phyloP scores from a whole-genome alignment of 2,888 invertebrate species.

The Stictocephala bisonia region DNA sequence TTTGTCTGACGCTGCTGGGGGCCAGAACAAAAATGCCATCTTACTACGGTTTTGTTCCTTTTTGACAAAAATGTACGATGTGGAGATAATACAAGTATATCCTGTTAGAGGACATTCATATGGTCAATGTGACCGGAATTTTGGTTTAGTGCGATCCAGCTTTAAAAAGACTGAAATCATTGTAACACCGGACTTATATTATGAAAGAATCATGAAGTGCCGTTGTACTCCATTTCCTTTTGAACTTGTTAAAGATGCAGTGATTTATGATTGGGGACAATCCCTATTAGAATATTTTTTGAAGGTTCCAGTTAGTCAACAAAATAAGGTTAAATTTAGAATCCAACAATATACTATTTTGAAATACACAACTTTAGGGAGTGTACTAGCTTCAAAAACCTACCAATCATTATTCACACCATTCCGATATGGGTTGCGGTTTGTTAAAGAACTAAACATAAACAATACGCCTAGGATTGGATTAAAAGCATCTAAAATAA shows the following conservation, averaged over 20 bases:
- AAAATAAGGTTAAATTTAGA: conserved; percentile 3
- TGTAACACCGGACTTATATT: conserved; percentile 8
- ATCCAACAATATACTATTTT: conserved; percentile 16
- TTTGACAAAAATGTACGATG: not conserved
- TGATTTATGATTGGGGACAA: conserved; percentile 15
- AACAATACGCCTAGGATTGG: no score
- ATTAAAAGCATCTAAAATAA: no score
- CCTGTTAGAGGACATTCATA: conserved; percentile 34
- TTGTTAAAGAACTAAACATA: not conserved
- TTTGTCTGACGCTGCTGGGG: conserved; percentile 19
- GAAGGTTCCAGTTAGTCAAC: not conserved
- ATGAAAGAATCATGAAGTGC: not conserved
- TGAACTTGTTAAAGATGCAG: not conserved
- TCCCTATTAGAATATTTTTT: conserved; percentile 10
- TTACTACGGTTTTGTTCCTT: conserved; percentile 16
- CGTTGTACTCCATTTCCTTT: conserved; percentile 22
- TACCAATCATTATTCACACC: not conserved
- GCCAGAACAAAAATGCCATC: conserved; percentile 22
- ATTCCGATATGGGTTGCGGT: not conserved
- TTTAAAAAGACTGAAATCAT: conserved; percentile 4
- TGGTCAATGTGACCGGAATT: conserved; percentile 31
- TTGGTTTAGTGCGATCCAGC: not conserved
- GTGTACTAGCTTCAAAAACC: not conserved
- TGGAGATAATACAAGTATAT: conserved; percentile 14
- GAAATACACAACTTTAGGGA: conserved; percentile 21